Conservation (phyloP, 2,888 invertebrate genomes). For the Caenorhabditis auriculariae region DNA sequence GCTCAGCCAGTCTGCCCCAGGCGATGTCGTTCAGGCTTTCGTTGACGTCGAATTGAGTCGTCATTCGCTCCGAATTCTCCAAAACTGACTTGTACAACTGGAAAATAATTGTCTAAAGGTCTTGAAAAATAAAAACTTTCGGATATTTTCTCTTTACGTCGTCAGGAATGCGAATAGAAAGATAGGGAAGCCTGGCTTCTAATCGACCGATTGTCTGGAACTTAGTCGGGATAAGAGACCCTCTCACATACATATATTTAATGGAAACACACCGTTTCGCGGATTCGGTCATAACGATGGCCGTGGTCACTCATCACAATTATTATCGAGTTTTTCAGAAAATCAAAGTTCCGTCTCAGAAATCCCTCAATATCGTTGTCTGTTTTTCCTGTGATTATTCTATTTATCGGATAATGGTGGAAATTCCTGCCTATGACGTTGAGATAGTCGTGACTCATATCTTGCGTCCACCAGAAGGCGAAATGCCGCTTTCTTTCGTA, state of each 20-base stretch:
- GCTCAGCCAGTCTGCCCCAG: slow-evolving; percentile 8
- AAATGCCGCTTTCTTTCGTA: slow-evolving; percentile 42
- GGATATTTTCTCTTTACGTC: slow-evolving; percentile 61
- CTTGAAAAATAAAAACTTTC: slow-evolving; percentile 6
- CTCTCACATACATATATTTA: not conserved
- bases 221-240: not conserved
- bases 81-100: not conserved
- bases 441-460: slow-evolving; percentile 49
- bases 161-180: slow-evolving; percentile 63
- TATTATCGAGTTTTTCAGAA: slow-evolving; percentile 43
- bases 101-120: not conserved
- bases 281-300: slow-evolving; percentile 64
- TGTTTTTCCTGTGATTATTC: slow-evolving; percentile 15
- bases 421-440: slow-evolving; percentile 23
- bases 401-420: too few species aligned
- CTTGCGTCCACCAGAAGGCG: slow-evolving; percentile 49
- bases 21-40: slow-evolving; percentile 55
- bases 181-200: slow-evolving; percentile 65
- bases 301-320: slow-evolving; percentile 65
- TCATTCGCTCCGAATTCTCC: slow-evolving; percentile 62
- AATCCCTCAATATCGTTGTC: slow-evolving; percentile 41
- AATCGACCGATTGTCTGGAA: slow-evolving; percentile 63
- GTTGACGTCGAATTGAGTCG: slow-evolving; percentile 66
- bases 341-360: slow-evolving; percentile 24
- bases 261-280: slow-evolving; percentile 60